These are phyloP conservation scores for Helobdella robusta DNA, from an alignment of 2,888 invertebrate species.

Conservation along the genomic window DNA sequence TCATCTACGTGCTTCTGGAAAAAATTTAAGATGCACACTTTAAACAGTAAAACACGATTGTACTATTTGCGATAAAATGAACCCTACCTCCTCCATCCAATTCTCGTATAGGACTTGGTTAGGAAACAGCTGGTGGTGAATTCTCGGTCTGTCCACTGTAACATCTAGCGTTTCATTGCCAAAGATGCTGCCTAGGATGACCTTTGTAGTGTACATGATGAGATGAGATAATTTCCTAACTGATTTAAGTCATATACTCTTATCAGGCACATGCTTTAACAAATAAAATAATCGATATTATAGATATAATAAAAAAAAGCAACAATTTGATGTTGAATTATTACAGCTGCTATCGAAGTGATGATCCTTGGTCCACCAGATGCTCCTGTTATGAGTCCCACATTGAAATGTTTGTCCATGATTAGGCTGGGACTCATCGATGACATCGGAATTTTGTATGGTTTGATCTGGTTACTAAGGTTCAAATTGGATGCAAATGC, in stretches of 20 bases:
- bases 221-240: too few species aligned
- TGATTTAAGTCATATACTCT: too few species aligned
- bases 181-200: slow-evolving; percentile 56
- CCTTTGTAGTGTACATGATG: too few species aligned
- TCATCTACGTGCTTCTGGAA: too few species aligned
- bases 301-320: too few species aligned
- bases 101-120: slow-evolving; percentile 61
- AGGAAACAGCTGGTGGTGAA: slow-evolving; percentile 76
- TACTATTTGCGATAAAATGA: too few species aligned
- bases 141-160: slow-evolving; percentile 67
- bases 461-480: slow-evolving; percentile 70
- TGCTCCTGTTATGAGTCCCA: slow-evolving; percentile 65
- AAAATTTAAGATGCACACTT: too few species aligned
- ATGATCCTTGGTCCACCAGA: slow-evolving; percentile 86
- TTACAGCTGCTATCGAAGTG: slow-evolving; percentile 60
- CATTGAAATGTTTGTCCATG: slow-evolving; percentile 60
- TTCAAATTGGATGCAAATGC: slow-evolving; percentile 57
- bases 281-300: too few species aligned
- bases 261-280: too few species aligned
- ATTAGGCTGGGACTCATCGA: slow-evolving; percentile 81
- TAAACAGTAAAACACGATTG: too few species aligned
- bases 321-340: slow-evolving; percentile 9
- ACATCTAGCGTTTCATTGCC: slow-evolving; percentile 66
- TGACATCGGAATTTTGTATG: slow-evolving; percentile 74
- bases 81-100: too few species aligned